A percentile compares a stretch with the other conserved stretches of the same genome.
Evolutionary conservation across 2,797 vertebrate species (phyloP).

Genomic region (Chelonia mydas): DNA sequence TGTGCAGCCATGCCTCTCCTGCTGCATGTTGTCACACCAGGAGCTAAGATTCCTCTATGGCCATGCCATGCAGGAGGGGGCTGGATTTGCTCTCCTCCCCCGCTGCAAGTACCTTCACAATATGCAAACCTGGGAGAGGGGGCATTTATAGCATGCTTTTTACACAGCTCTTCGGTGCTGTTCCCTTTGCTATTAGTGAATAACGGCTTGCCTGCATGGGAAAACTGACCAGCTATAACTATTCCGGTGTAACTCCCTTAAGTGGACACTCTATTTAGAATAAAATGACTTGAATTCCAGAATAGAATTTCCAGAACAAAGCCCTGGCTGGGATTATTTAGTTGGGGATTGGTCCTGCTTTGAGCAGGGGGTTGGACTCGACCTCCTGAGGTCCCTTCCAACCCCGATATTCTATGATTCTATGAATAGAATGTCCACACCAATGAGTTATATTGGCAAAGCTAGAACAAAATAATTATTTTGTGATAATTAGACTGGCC

Average conservation of each 20-base stretch:
- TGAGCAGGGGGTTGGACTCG: no score
- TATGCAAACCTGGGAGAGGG: background rate
- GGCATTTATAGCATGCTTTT: fast-evolving
- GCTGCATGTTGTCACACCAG: fast-evolving
- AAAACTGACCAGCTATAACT: background rate
- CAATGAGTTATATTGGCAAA: background rate
- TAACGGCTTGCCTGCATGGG: background rate
- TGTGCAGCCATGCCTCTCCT: fast-evolving
- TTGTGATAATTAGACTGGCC: background rate
- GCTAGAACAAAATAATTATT: background rate
- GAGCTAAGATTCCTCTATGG: fast-evolving
- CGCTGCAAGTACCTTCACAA: background rate
- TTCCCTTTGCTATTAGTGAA: background rate
- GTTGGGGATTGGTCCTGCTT: no score
- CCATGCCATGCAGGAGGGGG: background rate
- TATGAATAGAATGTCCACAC: background rate
- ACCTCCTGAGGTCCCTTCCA: no score
- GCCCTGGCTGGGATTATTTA: no score
- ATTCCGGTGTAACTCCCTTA: background rate
- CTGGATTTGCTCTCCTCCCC: background rate
- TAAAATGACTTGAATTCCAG: background rate
- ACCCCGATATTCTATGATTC: no score
- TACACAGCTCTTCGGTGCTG: background rate
- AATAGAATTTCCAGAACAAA: background rate
- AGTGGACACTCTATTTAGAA: background rate